Conservation (phyloP, 2,888 invertebrate species). For the Rhingia campestris region DNA sequence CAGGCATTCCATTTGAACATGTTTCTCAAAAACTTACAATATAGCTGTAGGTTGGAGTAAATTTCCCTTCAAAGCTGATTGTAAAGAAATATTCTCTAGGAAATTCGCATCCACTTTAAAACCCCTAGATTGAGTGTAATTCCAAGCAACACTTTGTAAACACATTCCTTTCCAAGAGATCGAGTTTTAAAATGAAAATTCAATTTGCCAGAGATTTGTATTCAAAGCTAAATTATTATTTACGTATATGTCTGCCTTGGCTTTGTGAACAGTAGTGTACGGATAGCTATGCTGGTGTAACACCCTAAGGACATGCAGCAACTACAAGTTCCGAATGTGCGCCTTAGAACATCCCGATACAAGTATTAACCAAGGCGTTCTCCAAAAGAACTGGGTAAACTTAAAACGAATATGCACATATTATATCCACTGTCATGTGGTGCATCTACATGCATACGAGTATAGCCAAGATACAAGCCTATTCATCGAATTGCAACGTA, state of each 20-base stretch:
- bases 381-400: constrained; percentile 19
- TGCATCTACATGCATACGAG: not conserved
- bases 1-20: not conserved
- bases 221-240: constrained; percentile 67
- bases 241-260: constrained; percentile 28
- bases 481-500: constrained; percentile 43
- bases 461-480: constrained; percentile 2
- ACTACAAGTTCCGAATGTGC: not conserved
- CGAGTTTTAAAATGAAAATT: constrained; percentile 54
- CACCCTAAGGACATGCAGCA: constrained; percentile 7
- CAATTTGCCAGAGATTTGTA: constrained; percentile 62
- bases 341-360: constrained; percentile 30
- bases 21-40: not conserved
- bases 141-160: constrained; percentile 12
- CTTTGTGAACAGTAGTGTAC: not conserved
- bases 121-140: not conserved
- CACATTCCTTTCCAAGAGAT: constrained; percentile 59
- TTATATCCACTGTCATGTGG: constrained; percentile 1
- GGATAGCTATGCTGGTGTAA: not conserved
- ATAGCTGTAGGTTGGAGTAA: not conserved
- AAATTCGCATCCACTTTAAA: constrained; percentile 11
- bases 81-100: not conserved
- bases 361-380: constrained; percentile 28
- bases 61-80: not conserved
- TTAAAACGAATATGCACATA: constrained; percentile 8